phyloP scores from a whole-genome alignment of 2,113 vertebrate species.

The Balaenoptera acutorostrata region DNA sequence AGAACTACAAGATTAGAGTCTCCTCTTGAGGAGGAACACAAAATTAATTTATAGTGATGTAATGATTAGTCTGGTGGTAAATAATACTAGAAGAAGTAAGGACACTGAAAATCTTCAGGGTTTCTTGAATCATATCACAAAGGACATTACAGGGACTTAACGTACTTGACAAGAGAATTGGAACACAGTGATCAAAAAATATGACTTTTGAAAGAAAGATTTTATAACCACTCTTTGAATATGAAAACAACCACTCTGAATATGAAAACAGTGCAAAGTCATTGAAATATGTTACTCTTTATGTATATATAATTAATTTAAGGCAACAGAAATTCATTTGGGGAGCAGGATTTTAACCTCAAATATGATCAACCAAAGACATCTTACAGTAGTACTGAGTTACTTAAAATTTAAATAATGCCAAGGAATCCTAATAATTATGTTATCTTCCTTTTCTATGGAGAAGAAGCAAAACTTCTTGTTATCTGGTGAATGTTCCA shows the following conservation, averaged over 20 bases:
- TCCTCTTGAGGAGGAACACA: neutral
- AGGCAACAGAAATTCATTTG: neutral
- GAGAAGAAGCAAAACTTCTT: neutral
- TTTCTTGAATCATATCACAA: neutral
- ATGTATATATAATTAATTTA: neutral
- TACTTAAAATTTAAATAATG: neutral
- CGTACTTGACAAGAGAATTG: neutral
- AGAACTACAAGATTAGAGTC: neutral
- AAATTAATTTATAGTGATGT: neutral
- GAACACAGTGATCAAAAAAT: neutral
- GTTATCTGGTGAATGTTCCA: neutral
- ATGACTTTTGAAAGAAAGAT: neutral
- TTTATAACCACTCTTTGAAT: neutral
- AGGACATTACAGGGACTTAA: neutral
- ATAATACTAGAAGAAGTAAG: neutral
- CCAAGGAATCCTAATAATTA: neutral
- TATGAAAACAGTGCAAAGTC: neutral
- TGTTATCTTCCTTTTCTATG: neutral
- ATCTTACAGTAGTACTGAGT: neutral
- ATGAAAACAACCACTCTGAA: neutral
- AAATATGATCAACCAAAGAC: neutral
- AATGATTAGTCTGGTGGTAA: neutral
- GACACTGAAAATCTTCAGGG: neutral
- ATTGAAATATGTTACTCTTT: neutral
- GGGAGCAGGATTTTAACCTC: neutral